These are phyloP conservation scores for Tapirus terrestris DNA, from an alignment of 2,113 vertebrate genomes.

Conservation along the genomic window DNA sequence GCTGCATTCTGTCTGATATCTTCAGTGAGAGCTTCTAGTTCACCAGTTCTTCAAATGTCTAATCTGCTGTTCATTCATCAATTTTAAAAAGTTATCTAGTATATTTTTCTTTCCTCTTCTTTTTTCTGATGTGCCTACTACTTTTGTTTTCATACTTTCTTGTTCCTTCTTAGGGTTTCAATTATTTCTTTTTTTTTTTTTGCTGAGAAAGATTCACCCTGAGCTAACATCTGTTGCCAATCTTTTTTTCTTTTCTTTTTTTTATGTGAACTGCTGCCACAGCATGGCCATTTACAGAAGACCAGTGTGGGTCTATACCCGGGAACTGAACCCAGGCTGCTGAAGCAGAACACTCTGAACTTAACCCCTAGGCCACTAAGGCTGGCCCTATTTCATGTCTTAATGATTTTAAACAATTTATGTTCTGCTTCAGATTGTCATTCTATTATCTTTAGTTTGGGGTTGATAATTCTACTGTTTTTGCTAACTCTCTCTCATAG, in stretches of 20 bases:
- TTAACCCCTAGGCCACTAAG: too few relatives aligned
- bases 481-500: not conserved
- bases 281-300: too few relatives aligned
- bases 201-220: too few relatives aligned
- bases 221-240: too few relatives aligned
- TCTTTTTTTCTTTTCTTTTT: too few relatives aligned
- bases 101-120: not conserved
- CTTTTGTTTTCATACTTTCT: not conserved
- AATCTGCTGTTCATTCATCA: not conserved
- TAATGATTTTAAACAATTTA: slow-evolving; percentile 23
- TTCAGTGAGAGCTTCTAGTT: not conserved
- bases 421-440: not conserved
- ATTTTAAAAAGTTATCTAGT: not conserved
- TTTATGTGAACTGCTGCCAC: too few relatives aligned
- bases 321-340: too few relatives aligned
- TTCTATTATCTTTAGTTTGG: not conserved
- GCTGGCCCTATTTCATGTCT: not conserved
- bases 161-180: not conserved
- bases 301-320: too few relatives aligned
- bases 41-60: not conserved
- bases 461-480: not conserved
- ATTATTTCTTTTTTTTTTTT: not conserved
- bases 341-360: too few relatives aligned
- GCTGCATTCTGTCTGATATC: not conserved
- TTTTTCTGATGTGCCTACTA: not conserved